These are phyloP conservation scores for Apus apus DNA, from an alignment of 2,113 vertebrate genomes.

Conservation along the genomic window DNA sequence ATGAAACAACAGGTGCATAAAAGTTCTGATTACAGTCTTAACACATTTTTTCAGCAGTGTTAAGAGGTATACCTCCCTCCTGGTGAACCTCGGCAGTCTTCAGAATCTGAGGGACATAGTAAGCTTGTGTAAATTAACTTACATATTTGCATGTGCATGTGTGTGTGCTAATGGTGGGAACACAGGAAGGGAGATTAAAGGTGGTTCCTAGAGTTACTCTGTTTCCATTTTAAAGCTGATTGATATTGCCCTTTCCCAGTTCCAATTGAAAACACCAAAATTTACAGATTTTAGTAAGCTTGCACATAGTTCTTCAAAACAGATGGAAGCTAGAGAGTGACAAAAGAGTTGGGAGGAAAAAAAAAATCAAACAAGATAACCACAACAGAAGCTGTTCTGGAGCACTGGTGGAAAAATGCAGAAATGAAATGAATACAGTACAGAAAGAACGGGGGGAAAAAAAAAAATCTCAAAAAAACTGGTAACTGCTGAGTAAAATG, in stretches of 20 bases:
- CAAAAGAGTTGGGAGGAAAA: neutral
- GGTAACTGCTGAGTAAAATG: neutral
- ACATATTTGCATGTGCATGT: accelerated
- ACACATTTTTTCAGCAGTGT: neutral
- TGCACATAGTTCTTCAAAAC: slow-evolving; percentile 17
- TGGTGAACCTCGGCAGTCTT: neutral
- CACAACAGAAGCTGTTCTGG: slow-evolving; percentile 34
- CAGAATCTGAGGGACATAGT: neutral
- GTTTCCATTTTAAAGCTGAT: slow-evolving; percentile 5
- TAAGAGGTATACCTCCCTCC: neutral
- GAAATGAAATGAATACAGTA: neutral
- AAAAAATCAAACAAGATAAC: slow-evolving; percentile 12
- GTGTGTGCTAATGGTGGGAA: neutral
- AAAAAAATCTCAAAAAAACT: too few relatives aligned
- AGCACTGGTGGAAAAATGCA: neutral
- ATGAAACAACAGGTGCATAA: neutral
- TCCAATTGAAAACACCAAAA: neutral
- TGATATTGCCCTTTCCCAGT: neutral
- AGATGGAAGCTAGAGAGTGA: slow-evolving; percentile 41
- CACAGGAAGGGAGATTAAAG: neutral
- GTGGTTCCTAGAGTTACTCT: neutral
- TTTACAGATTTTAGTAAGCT: neutral
- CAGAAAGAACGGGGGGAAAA: neutral
- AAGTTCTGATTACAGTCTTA: neutral
- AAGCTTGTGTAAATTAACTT: neutral